phyloP scores from a whole-genome alignment of 2,888 invertebrate species.

The Neria commutata region DNA sequence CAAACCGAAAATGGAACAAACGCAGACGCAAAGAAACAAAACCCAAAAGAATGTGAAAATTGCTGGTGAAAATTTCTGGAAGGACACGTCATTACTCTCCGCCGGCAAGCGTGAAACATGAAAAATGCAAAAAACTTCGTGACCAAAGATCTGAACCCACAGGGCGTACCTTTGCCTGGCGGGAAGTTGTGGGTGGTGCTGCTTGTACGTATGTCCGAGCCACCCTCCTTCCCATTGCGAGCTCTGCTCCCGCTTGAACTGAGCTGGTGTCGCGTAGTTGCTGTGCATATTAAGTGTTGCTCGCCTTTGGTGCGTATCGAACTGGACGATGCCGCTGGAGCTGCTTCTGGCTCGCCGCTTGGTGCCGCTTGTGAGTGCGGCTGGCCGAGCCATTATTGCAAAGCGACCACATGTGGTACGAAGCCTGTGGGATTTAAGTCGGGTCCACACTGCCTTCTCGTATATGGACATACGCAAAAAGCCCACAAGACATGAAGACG shows the following conservation, averaged over 20 bases:
- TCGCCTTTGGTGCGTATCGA: background rate
- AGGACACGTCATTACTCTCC: background rate
- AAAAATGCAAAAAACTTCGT: background rate
- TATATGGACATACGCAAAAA: background rate
- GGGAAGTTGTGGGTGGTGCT: too few species aligned
- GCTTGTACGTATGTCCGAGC: too few species aligned
- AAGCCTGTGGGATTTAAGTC: background rate
- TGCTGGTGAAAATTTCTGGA: background rate
- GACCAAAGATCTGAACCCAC: background rate
- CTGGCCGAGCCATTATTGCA: constrained; percentile 28
- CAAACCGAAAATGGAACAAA: constrained; percentile 1
- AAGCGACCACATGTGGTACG: constrained; percentile 33
- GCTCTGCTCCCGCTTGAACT: background rate
- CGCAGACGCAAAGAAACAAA: background rate
- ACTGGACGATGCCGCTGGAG: background rate
- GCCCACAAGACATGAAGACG: background rate
- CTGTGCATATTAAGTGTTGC: constrained; percentile 31
- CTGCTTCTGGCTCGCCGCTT: constrained; percentile 4
- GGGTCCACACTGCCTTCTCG: background rate
- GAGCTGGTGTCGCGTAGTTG: constrained; percentile 40
- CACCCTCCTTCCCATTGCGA: too few species aligned
- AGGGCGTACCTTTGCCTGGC: too few species aligned
- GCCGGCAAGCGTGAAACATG: background rate
- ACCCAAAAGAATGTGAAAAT: background rate
- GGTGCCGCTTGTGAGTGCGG: constrained; percentile 22